Base-by-base conservation (phyloP, 1,140 invertebrate species). In the Saccostrea cuccullata region DNA sequence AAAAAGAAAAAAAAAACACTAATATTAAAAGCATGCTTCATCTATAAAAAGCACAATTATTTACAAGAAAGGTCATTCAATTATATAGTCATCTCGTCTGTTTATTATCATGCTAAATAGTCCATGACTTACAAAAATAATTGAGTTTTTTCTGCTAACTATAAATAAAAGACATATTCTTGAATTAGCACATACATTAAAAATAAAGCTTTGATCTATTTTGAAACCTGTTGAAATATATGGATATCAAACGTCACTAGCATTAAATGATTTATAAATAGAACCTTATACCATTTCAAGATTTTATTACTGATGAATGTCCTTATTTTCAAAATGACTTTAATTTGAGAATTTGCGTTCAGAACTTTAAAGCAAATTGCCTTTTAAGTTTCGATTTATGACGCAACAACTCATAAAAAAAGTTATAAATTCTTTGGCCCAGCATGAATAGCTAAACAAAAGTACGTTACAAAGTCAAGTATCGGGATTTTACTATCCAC, bases 1-100 rank as follows among this genome's bases (percentile, higher is more conserved):
- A 86, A 47, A 55, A 17, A n/a, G 40, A 86, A 58, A 85, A 58
- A 86, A 58, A 85, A 58, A 47, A 47, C 47, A 6, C 47, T 2
- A 47, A 47, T 9, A 47, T 47, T 8, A 47, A 47, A 47, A 47
- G 9, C 47, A 47, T 6, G 47, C 47, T 8, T 8, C 47, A 47
- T 47, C 47, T 8, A 47, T 47, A 47, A 47, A 47, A 8, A 47
- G 47, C 47, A 47, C 47, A 8, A 9, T 47, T 47, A 47, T 47
- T 47, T 0, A 47, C 9, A 47, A 47, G 1, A 47, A 47, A 47
- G 47, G 47, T 47, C 47, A 47, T 47, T 47, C 1, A 8, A 47
- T 47, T 9, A 47, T 3, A 9, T 5, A 47, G 47, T 47, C 47
- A 47, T 36, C 47, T 47, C 9, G 5, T 47, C 47, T 47, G 47